Base-by-base conservation (phyloP, 2,113 vertebrate species). In the Hemichromis elongatus region DNA sequence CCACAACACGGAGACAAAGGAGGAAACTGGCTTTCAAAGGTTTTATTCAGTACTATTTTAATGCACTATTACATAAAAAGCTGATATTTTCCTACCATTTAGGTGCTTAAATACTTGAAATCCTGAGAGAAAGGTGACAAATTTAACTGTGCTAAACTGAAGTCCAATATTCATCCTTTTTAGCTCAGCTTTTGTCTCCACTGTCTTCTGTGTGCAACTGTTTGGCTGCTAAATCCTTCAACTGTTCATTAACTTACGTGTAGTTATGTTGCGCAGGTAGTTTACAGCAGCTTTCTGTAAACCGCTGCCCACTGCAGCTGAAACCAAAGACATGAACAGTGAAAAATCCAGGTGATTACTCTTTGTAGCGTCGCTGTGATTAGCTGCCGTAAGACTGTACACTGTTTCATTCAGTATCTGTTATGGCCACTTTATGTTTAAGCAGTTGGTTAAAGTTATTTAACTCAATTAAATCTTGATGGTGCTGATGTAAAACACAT, bases 131-230 rank as follows among this genome's bases (percentile, higher is more conserved):
- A 70, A 18, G 21, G 21, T 45, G 13, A 6, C 13, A 45, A 2
- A 70, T 42, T 45, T 4, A 26, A 45, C 21, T 5, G 5, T 9
- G n/a, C 24, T 40, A 4, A 21, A 21, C 19, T 21, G 9, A 21
- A 66, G 61, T 40, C 33, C 33, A 66, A 40, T 66, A 66, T 37
- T 66, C 19, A 66, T 19, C 19, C 57, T n/a, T 63, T 66, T 18
- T 19, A 66, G n/a, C 61, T 24, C 59, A 63, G 59, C 12, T 63
- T 37, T 35, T 30, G 59, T 63, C 59, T 63, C 59, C 30, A n/a
- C 30, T 35, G 42, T 2, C 37, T 42, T 68, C 37, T 66, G 59
- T 68, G 7, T 30, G 56, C 8, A 0, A 24, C 13, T 16, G 8
- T 30, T 68, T 45, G 4, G 63, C 37, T 2, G 37, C 37, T 45